Percentiles rank a stretch among this genome's conserved stretches.
These are phyloP conservation scores for Henricia sp. DNA, from an alignment of 53 echinoderm and acorn worm species.

Conservation along the genomic window DNA sequence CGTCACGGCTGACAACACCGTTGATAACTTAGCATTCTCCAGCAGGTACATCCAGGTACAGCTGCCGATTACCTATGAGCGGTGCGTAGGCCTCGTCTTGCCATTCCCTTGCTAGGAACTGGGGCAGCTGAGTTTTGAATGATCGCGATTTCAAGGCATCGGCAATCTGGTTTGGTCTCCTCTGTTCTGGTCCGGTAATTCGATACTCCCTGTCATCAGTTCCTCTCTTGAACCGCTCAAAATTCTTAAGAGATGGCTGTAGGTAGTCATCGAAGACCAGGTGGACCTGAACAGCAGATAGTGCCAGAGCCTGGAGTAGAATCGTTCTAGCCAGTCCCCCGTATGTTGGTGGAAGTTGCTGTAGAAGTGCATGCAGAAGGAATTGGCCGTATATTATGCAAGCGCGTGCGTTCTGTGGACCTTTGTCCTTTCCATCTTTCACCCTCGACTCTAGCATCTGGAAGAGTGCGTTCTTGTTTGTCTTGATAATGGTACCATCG, in stretches of 20 bases:
- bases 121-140: slow-evolving; percentile 25
- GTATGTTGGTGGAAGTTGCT: slow-evolving; percentile 35
- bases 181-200: slow-evolving; percentile 7
- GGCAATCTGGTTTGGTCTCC: background rate
- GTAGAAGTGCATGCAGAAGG: slow-evolving; percentile 57
- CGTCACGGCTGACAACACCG: background rate
- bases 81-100: background rate
- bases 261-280: background rate
- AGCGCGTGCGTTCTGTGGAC: slow-evolving; percentile 28
- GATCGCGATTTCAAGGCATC: background rate
- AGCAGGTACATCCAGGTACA: background rate
- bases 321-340: slow-evolving; percentile 9
- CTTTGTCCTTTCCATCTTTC: background rate
- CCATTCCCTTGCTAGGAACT: slow-evolving; percentile 38
- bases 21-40: background rate
- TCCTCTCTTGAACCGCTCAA: background rate
- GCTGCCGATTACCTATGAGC: background rate
- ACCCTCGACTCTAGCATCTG: background rate
- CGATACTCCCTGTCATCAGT: background rate
- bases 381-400: slow-evolving; percentile 70
- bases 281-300: background rate
- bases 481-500: slow-evolving; percentile 30
- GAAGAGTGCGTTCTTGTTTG: slow-evolving; percentile 6
- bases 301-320: background rate
- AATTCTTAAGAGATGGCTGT: background rate